Evolutionary conservation across 2,113 vertebrate species (phyloP).

Genomic region (Anolis sagrei): DNA sequence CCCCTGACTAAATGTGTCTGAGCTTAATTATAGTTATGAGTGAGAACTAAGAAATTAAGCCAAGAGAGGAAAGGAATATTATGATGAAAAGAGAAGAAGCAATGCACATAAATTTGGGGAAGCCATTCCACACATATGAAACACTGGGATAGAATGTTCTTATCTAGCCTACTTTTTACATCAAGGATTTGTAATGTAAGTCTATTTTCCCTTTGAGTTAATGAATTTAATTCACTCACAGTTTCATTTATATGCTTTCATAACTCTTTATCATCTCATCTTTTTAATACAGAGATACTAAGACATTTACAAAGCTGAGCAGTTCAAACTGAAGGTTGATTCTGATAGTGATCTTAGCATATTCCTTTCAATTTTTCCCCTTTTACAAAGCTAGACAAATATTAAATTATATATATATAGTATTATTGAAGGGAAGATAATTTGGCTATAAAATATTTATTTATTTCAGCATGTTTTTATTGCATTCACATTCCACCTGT

Average conservation of each 20-base stretch:
- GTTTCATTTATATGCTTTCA: conserved; percentile 55
- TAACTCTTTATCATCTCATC: conserved; percentile 43
- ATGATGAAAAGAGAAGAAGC: not conserved
- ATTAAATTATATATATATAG: not conserved
- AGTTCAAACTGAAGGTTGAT: conserved; percentile 31
- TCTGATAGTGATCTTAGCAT: conserved; percentile 25
- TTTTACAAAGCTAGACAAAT: not conserved
- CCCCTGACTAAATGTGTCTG: too few relatives aligned
- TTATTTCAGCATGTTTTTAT: not conserved
- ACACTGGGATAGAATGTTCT: not conserved
- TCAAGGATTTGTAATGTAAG: conserved; percentile 22
- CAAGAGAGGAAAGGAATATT: not conserved
- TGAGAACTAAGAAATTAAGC: not conserved
- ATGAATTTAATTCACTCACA: conserved; percentile 41
- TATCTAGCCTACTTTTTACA: not conserved
- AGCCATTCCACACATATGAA: not conserved
- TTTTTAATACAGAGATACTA: conserved; percentile 49
- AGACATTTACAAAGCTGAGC: conserved; percentile 30
- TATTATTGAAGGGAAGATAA: not conserved
- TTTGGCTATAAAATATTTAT: not conserved
- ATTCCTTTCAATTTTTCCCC: conserved; percentile 8
- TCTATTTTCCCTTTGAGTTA: conserved; percentile 33
- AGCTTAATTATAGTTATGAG: too few relatives aligned
- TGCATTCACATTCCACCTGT: not conserved
- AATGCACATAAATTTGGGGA: not conserved